Percentiles rank a stretch among this genome's conserved stretches.
Evolutionary conservation across 2,888 invertebrate species (phyloP).

Genomic region (Tenthredo livida): DNA sequence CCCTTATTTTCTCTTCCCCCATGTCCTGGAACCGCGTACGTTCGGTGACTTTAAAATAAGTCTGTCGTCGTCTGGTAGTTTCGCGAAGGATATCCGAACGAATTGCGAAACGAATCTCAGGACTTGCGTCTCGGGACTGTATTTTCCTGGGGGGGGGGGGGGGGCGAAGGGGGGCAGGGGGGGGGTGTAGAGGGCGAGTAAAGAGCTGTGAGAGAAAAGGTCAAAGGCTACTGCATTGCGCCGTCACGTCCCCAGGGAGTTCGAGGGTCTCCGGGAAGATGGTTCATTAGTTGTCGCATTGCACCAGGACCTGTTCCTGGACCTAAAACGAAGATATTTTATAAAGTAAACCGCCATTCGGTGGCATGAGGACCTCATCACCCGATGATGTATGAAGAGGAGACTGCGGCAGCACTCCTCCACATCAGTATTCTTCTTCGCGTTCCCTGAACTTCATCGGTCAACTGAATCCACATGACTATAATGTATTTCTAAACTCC

Average conservation of each 20-base stretch:
- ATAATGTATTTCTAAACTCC: neutral
- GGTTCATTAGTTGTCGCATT: slow-evolving; percentile 78
- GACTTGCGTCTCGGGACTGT: slow-evolving; percentile 8
- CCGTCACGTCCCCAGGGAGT: slow-evolving; percentile 76
- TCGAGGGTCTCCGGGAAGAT: slow-evolving; percentile 74
- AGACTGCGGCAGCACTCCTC: neutral
- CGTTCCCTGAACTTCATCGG: neutral
- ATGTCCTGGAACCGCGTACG: neutral
- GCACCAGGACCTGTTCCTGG: slow-evolving; percentile 66
- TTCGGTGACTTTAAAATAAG: slow-evolving; percentile 45
- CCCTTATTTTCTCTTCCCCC: neutral
- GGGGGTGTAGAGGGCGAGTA: slow-evolving; percentile 1
- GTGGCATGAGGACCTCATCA: neutral
- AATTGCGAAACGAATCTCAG: slow-evolving; percentile 20
- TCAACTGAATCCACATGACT: neutral
- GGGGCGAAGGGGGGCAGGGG: neutral
- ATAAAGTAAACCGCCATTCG: slow-evolving; percentile 61
- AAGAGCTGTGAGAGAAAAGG: slow-evolving; percentile 57
- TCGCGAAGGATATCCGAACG: neutral
- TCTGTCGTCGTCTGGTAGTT: slow-evolving; percentile 9
- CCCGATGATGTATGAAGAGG: neutral
- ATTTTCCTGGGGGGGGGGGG: neutral
- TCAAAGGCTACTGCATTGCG: slow-evolving; percentile 74
- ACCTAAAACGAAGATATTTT: slow-evolving; percentile 72
- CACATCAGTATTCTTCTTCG: neutral